A percentile compares a stretch with the other conserved stretches of the same genome.
phyloP scores from a whole-genome alignment of 2,113 vertebrate species.

The Rissa tridactyla region DNA sequence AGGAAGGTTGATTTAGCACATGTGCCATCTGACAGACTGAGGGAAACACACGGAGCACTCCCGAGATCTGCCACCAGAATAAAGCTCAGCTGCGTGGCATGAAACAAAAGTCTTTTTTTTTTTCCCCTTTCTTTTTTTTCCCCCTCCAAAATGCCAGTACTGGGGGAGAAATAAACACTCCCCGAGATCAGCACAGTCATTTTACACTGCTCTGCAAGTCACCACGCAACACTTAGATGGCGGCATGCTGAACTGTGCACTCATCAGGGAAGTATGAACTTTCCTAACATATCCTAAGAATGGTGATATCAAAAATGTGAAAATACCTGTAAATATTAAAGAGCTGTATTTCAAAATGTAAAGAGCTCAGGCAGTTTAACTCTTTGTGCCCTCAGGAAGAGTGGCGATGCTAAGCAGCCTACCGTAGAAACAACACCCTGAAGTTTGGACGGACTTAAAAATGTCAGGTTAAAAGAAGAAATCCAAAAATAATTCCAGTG shows the following conservation, averaged over 20 bases:
- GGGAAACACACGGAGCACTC: background rate
- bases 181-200: background rate
- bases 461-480: background rate
- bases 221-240: background rate
- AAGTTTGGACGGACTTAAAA: background rate
- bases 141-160: background rate
- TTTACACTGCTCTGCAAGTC: background rate
- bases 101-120: background rate
- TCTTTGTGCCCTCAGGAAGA: background rate
- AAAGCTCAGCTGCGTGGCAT: background rate
- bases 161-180: background rate
- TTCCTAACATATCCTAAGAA: background rate
- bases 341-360: background rate
- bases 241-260: background rate
- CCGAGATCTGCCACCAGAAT: background rate
- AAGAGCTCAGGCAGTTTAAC: background rate
- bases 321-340: background rate
- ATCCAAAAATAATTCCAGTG: background rate
- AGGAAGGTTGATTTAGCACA: background rate
- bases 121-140: too few relatives aligned
- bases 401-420: background rate
- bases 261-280: background rate
- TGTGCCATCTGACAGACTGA: fast-evolving
- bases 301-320: background rate
- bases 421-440: background rate